Percentiles rank a stretch among this genome's conserved stretches.
phyloP scores from a whole-genome alignment of 2,888 invertebrate species.

The Drosophila koepferae region DNA sequence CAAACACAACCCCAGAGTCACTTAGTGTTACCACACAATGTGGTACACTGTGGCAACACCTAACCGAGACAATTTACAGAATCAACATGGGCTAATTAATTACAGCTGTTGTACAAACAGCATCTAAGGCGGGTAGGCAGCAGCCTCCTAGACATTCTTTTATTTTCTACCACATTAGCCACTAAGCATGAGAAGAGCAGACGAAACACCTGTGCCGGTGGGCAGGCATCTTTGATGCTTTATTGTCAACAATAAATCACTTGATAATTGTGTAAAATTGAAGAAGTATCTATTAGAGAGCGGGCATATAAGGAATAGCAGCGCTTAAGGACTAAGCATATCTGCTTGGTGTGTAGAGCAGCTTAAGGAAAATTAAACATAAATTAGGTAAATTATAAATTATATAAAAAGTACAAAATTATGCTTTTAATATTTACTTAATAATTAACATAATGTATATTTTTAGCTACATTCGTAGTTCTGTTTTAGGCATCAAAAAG shows the following conservation, averaged over 20 bases:
- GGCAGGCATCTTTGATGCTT: not conserved
- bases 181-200: not conserved
- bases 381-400: not conserved
- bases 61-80: slow-evolving; percentile 46
- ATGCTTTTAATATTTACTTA: too few relatives aligned
- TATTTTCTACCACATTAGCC: not conserved
- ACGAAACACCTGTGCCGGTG: slow-evolving; percentile 2
- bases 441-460: too few relatives aligned
- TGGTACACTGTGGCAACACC: slow-evolving; percentile 21
- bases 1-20: slow-evolving; percentile 12
- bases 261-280: slow-evolving; percentile 1
- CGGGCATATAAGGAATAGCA: not conserved
- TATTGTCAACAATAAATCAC: slow-evolving; percentile 18
- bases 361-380: too few relatives aligned
- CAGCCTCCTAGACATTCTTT: not conserved
- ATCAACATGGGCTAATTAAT: slow-evolving; percentile 74
- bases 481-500: too few relatives aligned
- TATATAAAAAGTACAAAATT: not conserved
- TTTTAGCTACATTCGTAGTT: too few relatives aligned
- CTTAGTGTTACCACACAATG: slow-evolving; percentile 27
- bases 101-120: slow-evolving; percentile 61
- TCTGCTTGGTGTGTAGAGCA: too few relatives aligned
- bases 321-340: too few relatives aligned
- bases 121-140: not conserved
- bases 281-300: not conserved